These are phyloP conservation scores for Pseudomugil gertrudae DNA, from an alignment of 2,797 vertebrate species.

Conservation along the genomic window DNA sequence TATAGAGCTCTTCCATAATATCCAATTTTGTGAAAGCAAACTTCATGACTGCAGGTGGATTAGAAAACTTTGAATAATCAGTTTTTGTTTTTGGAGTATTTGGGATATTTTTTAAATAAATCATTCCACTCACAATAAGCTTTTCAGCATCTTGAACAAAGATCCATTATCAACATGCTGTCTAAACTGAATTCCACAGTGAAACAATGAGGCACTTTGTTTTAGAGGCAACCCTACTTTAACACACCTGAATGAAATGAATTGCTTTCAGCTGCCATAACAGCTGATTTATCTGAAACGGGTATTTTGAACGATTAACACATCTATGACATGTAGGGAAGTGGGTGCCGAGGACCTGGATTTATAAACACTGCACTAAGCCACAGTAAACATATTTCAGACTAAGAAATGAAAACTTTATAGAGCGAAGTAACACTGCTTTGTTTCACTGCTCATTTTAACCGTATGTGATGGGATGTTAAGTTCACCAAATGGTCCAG, in stretches of 20 bases:
- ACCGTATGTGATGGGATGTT: slow-evolving; percentile 9
- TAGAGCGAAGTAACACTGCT: too few species aligned
- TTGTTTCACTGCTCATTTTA: too few species aligned
- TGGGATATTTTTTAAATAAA: not conserved
- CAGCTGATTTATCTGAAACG: too few species aligned
- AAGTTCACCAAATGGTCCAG: slow-evolving; percentile 18
- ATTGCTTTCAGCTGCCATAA: too few species aligned
- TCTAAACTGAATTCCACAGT: too few species aligned
- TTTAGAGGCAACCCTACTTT: too few species aligned
- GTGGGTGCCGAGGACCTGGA: too few species aligned
- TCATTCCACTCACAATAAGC: not conserved
- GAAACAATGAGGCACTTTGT: not conserved
- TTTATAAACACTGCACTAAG: too few species aligned
- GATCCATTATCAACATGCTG: not conserved
- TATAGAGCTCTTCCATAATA: not conserved
- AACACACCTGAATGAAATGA: too few species aligned
- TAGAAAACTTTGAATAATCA: not conserved
- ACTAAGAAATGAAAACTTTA: too few species aligned
- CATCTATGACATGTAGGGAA: too few species aligned
- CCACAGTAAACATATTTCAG: not conserved
- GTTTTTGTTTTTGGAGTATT: not conserved
- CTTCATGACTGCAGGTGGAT: not conserved
- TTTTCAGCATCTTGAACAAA: not conserved
- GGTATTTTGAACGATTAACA: too few species aligned
- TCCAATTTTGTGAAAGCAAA: not conserved